A percentile compares a stretch with the other conserved stretches of the same genome.
Conservation (phyloP, 2,113 vertebrate genomes). For the Noctilio leporinus region DNA sequence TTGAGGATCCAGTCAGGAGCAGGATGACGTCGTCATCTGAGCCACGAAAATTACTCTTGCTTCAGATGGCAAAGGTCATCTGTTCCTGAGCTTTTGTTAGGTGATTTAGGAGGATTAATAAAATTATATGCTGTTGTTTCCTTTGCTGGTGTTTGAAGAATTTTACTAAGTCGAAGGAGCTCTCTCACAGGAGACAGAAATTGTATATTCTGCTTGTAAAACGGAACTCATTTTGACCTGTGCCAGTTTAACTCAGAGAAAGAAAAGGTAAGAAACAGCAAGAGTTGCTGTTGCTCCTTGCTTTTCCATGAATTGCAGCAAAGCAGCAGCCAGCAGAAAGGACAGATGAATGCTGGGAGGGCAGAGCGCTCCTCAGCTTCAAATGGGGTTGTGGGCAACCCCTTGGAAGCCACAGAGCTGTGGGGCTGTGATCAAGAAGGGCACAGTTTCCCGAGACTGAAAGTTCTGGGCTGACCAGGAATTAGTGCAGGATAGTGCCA, state of each 20-base stretch:
- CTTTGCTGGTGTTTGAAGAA: slow-evolving; percentile 33
- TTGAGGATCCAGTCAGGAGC: not conserved
- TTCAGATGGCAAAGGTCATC: slow-evolving; percentile 7
- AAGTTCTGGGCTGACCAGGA: slow-evolving; percentile 6
- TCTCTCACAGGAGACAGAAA: not conserved
- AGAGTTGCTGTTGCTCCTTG: not conserved
- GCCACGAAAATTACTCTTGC: not conserved
- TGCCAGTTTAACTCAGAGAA: not conserved
- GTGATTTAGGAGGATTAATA: slow-evolving; percentile 1
- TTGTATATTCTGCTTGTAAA: not conserved
- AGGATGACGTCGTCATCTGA: not conserved
- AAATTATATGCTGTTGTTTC: not conserved
- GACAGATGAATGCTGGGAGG: accelerated
- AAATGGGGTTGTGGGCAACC: not conserved
- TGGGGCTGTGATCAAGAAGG: not conserved
- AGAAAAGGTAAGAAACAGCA: not conserved
- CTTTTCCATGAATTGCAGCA: not conserved
- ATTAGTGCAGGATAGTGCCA: not conserved
- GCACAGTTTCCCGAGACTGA: not conserved
- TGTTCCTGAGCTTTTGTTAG: not conserved
- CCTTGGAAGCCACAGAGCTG: not conserved
- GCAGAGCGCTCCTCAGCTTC: not conserved
- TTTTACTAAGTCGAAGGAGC: not conserved
- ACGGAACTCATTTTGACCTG: not conserved
- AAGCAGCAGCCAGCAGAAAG: not conserved